Conservation (phyloP, 2,797 vertebrate species). For the Acipenser oxyrinchus region DNA sequence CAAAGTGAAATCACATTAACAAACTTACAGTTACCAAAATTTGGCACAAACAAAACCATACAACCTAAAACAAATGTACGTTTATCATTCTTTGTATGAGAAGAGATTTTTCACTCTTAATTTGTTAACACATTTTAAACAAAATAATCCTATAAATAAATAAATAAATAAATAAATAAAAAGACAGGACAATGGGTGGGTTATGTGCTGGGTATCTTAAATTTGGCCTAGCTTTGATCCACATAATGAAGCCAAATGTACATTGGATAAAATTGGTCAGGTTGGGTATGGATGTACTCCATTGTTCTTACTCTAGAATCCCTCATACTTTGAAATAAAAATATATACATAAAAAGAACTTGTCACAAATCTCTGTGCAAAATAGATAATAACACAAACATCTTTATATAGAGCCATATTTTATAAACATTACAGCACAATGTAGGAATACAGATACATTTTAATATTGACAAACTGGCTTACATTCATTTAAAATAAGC, state of each 20-base stretch:
- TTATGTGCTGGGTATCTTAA: no score
- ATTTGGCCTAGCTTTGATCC: no score
- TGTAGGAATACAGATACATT: constrained; percentile 44
- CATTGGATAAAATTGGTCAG: no score
- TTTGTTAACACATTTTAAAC: constrained; percentile 8
- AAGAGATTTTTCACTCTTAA: constrained; percentile 15
- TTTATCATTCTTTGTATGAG: constrained; percentile 29
- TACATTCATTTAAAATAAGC: constrained; percentile 65
- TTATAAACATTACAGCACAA: constrained; percentile 48
- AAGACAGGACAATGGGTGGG: no score
- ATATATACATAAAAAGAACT: background rate
- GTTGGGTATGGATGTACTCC: no score
- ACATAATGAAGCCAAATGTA: no score
- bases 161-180: constrained; percentile 16
- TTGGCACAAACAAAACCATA: constrained; percentile 51
- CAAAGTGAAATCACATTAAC: constrained; percentile 28
- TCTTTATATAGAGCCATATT: constrained; percentile 42
- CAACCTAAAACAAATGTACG: constrained; percentile 48
- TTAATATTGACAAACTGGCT: constrained; percentile 39
- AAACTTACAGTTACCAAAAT: constrained; percentile 46
- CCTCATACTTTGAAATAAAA: no score
- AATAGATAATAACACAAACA: constrained; percentile 26
- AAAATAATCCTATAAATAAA: constrained; percentile 33
- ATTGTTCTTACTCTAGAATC: no score
- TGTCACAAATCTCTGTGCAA: constrained; percentile 32